phyloP scores from a whole-genome alignment of 1,140 invertebrate genomes.

The Elymnias hypermnestra region DNA sequence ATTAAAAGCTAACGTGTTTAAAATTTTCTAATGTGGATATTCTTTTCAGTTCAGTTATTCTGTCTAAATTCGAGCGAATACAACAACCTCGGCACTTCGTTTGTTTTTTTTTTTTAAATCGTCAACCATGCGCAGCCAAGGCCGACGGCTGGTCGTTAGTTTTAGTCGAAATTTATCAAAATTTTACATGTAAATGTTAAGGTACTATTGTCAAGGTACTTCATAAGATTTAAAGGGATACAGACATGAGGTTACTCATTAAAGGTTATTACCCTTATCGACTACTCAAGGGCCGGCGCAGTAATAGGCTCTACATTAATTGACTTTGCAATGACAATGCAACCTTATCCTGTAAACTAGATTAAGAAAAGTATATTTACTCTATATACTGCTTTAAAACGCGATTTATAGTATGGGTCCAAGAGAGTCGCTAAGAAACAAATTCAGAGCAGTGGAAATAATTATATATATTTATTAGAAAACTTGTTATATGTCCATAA shows the following conservation, averaged over 20 bases:
- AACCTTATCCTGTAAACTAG: slow-evolving; percentile 10
- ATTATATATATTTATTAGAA: too few species aligned
- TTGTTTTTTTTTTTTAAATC: not conserved
- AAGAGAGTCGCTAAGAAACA: too few species aligned
- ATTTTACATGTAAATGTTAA: not conserved
- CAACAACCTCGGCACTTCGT: not conserved
- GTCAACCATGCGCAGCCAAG: not conserved
- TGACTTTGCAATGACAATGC: slow-evolving; percentile 6
- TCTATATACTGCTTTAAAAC: not conserved
- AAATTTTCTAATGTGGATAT: too few species aligned
- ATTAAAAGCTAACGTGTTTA: too few species aligned
- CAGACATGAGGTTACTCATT: slow-evolving; percentile 7
- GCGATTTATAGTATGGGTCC: too few species aligned
- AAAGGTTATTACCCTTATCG: slow-evolving; percentile 11
- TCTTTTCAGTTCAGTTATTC: too few species aligned
- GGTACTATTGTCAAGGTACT: too few species aligned
- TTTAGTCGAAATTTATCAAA: not conserved
- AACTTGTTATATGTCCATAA: too few species aligned
- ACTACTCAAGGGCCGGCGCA: not conserved
- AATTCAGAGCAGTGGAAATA: too few species aligned
- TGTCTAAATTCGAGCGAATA: not conserved
- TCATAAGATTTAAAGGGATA: slow-evolving; percentile 7
- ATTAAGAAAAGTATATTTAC: slow-evolving; percentile 3
- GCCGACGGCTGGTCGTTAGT: not conserved
- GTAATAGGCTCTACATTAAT: slow-evolving; percentile 9